phyloP scores from a whole-genome alignment of 2,113 vertebrate genomes.

The Lepidiolamprologus cunningtoni region DNA sequence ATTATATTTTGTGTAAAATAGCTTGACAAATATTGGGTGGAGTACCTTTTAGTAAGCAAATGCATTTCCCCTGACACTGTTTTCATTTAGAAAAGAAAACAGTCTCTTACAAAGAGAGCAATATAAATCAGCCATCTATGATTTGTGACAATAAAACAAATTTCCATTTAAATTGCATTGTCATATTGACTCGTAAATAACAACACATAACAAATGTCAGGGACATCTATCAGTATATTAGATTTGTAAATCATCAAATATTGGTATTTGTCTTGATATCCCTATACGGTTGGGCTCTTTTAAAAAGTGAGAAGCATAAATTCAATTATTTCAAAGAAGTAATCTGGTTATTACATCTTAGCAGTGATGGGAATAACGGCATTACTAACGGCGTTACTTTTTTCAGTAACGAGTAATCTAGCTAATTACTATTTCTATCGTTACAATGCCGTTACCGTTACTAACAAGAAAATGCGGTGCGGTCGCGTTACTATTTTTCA shows the following conservation, averaged over 20 bases:
- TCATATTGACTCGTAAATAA: not conserved
- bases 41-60: not conserved
- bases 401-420: too few species aligned
- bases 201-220: not conserved
- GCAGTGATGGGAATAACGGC: not conserved
- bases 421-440: too few species aligned
- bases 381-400: rapidly evolving
- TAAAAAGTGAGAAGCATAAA: not conserved
- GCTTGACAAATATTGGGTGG: not conserved
- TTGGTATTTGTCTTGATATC: not conserved
- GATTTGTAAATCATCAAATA: not conserved
- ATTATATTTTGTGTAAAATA: not conserved
- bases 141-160: not conserved
- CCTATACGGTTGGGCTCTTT: not conserved
- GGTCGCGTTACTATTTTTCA: too few species aligned
- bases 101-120: not conserved
- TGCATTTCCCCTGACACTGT: not conserved
- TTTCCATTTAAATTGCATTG: not conserved
- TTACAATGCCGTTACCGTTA: too few species aligned
- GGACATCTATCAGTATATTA: not conserved
- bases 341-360: not conserved
- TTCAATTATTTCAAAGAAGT: not conserved
- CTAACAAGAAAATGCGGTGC: rapidly evolving
- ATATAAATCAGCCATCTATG: not conserved
- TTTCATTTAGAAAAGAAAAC: not conserved